Evolutionary conservation across 2,888 invertebrate genomes (phyloP).

Genomic region (Amiota minor): DNA sequence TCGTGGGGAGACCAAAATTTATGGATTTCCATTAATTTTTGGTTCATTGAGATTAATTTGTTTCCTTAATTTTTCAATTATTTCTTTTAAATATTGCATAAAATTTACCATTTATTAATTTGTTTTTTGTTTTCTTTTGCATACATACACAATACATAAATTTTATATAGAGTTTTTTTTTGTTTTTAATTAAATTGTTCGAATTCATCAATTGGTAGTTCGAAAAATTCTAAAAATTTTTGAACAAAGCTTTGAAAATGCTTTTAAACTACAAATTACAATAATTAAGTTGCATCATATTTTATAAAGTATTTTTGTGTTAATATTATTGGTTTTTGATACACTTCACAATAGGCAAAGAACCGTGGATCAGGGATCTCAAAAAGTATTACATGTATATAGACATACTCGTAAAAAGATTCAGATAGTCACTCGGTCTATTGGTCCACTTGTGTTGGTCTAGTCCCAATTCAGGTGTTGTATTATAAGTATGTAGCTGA

Average conservation of each 20-base stretch:
- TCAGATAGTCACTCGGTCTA: no score
- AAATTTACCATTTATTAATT: constrained; percentile 47
- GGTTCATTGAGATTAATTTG: constrained; percentile 39
- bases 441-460: no score
- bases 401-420: no score
- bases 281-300: constrained; percentile 45
- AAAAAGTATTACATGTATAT: no score
- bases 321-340: not conserved
- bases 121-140: constrained; percentile 42
- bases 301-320: constrained; percentile 36
- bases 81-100: constrained; percentile 54
- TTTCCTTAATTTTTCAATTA: constrained; percentile 46
- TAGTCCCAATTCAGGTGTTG: no score
- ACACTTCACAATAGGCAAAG: no score
- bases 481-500: no score
- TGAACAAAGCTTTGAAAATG: constrained; percentile 70
- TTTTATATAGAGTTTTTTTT: constrained; percentile 26
- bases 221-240: constrained; percentile 67
- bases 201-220: constrained; percentile 46
- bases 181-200: constrained; percentile 40
- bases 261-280: constrained; percentile 65
- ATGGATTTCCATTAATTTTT: no score
- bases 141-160: constrained; percentile 57
- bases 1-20: no score
- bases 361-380: no score